Conservation (phyloP, 37 sponge, comb jelly and placozoan species). For the Tethya wilhelma region DNA sequence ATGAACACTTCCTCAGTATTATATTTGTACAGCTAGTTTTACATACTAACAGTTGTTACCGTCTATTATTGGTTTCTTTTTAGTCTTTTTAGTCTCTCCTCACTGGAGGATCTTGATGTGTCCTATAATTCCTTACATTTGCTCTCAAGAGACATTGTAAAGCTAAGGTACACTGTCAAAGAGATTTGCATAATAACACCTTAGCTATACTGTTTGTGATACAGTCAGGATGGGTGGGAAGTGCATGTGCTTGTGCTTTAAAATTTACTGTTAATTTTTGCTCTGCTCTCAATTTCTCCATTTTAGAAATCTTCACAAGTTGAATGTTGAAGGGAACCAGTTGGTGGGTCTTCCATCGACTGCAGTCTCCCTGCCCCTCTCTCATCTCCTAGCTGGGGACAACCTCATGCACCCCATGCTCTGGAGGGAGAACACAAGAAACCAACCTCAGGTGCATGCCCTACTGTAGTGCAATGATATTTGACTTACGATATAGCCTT, state of each 20-base stretch:
- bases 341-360: conserved; percentile 70
- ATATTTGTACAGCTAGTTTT: too few species aligned
- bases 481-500: too few species aligned
- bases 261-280: neutral
- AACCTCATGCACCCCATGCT: conserved; percentile 86
- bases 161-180: conserved; percentile 81
- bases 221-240: too few species aligned
- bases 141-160: conserved; percentile 64
- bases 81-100: conserved; percentile 72
- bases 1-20: neutral
- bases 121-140: conserved; percentile 74
- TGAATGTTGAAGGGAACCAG: conserved; percentile 82
- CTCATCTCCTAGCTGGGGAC: conserved; percentile 52
- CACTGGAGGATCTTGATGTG: conserved; percentile 66
- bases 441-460: conserved; percentile 90
- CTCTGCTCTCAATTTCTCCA: neutral
- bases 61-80: too few species aligned
- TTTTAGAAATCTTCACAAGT: conserved; percentile 52
- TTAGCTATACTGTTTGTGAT: too few species aligned
- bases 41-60: too few species aligned
- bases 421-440: conserved; percentile 71
- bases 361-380: conserved; percentile 38
- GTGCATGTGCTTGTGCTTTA: neutral
- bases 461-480: too few species aligned
- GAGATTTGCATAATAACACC: too few species aligned